Base-by-base conservation (phyloP, 2,888 invertebrate genomes). In the Zhengitettix transpicula region DNA sequence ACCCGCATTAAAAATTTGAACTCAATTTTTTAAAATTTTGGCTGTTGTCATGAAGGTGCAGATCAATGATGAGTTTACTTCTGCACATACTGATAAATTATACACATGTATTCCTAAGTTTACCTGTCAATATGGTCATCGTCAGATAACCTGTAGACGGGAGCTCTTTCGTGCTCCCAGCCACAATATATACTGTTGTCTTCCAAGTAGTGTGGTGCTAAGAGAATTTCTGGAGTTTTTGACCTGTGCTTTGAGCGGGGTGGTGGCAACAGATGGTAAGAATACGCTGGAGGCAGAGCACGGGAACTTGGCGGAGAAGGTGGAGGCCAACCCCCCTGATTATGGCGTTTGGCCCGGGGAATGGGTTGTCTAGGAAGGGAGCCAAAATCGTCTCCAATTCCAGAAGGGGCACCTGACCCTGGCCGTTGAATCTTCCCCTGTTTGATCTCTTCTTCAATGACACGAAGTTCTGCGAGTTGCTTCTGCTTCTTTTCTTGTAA, bases 401-500 rank as follows among this genome's bases (percentile, higher is more conserved):
- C 64, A 15, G 54, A 54, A 9, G 56, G 59, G 8, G 52, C 42
- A 9, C 62, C 61, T 7, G 59, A 58, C 0, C 58, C 60, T 9
- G 72, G 73, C 41, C 71, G 64, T 60, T 69, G 69, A 17, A 73
- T 74, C 70, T 90, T 90, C 0, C 88, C 88, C 66, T 88, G 87
- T 67, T 88, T 88, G 58, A 91, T 90, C 72, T 91, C 91, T 68
- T 91, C 90, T 68, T 91, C 89, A 58, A 87, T 86, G 56, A 84
- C 88, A 62, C 87, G 78, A 42, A 91, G 72, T 70, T 91, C 90
- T 0, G 89, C 88, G 41, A 91, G 74, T 68, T 92, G 91, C 65
- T 91, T 89, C 68, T 89, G 87, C 67, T 90, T 90, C 70, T 92
- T 91, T 70, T 90, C 90, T 69, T 89, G 87, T 0, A 91, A 75